Evolutionary conservation across 2,888 invertebrate genomes (phyloP).

Genomic region (Drepana falcataria): DNA sequence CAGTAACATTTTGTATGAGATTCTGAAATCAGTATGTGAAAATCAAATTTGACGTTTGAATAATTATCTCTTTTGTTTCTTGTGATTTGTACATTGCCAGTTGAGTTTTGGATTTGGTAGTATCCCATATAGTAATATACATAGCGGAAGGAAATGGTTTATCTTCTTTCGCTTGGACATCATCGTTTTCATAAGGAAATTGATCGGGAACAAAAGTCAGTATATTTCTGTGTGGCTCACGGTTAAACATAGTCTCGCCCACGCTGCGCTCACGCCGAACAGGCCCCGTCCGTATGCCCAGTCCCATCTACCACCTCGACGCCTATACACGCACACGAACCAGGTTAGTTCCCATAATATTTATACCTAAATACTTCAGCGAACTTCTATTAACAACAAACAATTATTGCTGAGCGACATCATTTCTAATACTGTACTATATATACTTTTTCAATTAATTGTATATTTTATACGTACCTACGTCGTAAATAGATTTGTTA

Average conservation of each 20-base stretch:
- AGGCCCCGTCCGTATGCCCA: slow-evolving; percentile 46
- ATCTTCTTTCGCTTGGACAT: slow-evolving; percentile 25
- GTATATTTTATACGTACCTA: not conserved
- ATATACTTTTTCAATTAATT: slow-evolving; percentile 11
- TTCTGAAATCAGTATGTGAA: too few relatives aligned
- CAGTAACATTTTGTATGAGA: too few relatives aligned
- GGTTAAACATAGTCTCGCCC: slow-evolving; percentile 74
- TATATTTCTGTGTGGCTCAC: slow-evolving; percentile 75
- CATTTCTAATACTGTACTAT: slow-evolving; percentile 6
- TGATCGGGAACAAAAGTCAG: slow-evolving; percentile 68
- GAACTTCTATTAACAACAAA: slow-evolving; percentile 32
- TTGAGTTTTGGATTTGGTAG: too few relatives aligned
- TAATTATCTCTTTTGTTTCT: too few relatives aligned
- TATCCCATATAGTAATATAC: too few relatives aligned
- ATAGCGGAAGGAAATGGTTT: not conserved
- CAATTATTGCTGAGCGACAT: slow-evolving; percentile 45
- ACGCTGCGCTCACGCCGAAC: slow-evolving; percentile 49
- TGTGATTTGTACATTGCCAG: too few relatives aligned
- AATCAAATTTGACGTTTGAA: too few relatives aligned
- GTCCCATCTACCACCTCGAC: slow-evolving; percentile 65
- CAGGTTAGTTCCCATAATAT: slow-evolving; percentile 54
- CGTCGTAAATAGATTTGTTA: slow-evolving; percentile 23
- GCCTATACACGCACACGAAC: slow-evolving; percentile 65
- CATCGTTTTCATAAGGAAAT: slow-evolving; percentile 55
- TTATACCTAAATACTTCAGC: slow-evolving; percentile 33